Conservation (phyloP, 2,888 invertebrate species). For the Baccha elongata region DNA sequence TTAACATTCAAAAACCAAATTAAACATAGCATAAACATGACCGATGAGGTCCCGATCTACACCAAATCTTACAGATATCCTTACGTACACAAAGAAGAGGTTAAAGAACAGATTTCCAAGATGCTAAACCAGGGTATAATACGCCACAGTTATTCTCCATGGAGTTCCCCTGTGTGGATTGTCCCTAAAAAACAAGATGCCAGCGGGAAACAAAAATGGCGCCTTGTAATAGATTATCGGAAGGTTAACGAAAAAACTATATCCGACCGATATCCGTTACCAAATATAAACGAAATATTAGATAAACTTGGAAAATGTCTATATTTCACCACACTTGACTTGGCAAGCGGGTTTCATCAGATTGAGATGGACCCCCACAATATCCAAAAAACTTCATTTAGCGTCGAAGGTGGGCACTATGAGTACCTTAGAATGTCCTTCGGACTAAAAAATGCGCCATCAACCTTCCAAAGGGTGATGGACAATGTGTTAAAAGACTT, state of each 20-base stretch:
- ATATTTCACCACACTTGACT: constrained; percentile 29
- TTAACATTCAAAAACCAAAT: too few species aligned
- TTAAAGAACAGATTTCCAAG: too few species aligned
- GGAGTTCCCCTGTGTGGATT: constrained; percentile 38
- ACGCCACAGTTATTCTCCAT: too few species aligned
- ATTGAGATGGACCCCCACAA: constrained; percentile 33
- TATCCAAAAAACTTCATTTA: constrained; percentile 29
- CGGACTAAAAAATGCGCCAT: not conserved
- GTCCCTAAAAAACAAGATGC: constrained; percentile 37
- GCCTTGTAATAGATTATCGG: constrained; percentile 35
- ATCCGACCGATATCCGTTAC: constrained; percentile 24
- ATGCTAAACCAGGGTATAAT: too few species aligned
- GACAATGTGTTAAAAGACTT: not conserved
- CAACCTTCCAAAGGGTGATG: not conserved
- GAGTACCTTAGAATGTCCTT: too few species aligned
- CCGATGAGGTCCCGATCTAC: too few species aligned
- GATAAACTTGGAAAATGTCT: constrained; percentile 15
- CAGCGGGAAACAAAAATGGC: constrained; percentile 27
- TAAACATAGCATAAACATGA: too few species aligned
- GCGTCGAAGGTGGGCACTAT: too few species aligned
- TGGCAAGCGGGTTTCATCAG: constrained; percentile 44
- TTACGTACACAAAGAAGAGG: too few species aligned
- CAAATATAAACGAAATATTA: constrained; percentile 35
- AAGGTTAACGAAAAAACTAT: constrained; percentile 36
- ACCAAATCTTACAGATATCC: too few species aligned